phyloP scores from a whole-genome alignment of 1,140 invertebrate genomes.

The Drosophila lini region DNA sequence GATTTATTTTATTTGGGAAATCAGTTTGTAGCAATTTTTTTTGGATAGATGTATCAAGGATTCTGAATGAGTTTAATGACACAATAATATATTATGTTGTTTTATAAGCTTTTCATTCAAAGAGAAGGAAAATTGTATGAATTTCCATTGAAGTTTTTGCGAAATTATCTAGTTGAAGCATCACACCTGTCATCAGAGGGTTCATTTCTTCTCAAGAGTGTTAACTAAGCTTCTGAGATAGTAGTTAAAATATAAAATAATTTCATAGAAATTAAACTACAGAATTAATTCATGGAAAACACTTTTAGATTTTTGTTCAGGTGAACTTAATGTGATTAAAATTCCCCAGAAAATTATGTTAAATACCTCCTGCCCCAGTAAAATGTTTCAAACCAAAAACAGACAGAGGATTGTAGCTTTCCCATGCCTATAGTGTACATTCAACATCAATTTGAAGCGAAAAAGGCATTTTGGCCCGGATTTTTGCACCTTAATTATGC shows the following conservation, averaged over 20 bases:
- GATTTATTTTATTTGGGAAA: not conserved
- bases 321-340: no score
- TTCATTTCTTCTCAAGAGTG: no score
- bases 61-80: not conserved
- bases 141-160: not conserved
- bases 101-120: not conserved
- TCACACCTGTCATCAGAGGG: no score
- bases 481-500: slow-evolving; percentile 68
- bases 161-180: no score
- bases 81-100: not conserved
- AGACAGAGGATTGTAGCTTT: not conserved
- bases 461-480: slow-evolving; percentile 10
- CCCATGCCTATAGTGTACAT: not conserved
- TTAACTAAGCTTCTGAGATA: no score
- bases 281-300: not conserved
- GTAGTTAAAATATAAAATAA: no score
- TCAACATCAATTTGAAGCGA: slow-evolving; percentile 28
- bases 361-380: no score
- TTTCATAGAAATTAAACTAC: not conserved
- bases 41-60: not conserved
- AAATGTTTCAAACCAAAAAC: not conserved
- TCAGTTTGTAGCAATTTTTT: not conserved
- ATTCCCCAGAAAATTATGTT: not conserved
- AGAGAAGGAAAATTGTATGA: not conserved
- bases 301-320: not conserved